Conservation (phyloP, 1,140 invertebrate species). For the Danaus plexippus region DNA sequence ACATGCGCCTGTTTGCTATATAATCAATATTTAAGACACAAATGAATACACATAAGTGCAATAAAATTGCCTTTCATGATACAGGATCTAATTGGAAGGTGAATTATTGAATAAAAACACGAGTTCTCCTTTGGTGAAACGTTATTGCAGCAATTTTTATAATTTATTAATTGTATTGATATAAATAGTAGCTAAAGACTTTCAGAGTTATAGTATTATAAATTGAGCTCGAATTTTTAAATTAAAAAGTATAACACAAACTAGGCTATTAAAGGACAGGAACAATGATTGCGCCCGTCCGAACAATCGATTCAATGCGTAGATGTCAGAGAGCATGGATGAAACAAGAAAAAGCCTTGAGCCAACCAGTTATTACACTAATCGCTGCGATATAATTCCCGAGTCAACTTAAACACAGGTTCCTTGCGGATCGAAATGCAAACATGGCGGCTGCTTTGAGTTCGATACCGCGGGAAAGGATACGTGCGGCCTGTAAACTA, state of each 20-base stretch:
- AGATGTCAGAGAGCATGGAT: conserved; percentile 44
- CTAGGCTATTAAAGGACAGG: conserved; percentile 7
- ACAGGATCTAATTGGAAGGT: too few relatives aligned
- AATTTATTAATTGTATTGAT: not conserved
- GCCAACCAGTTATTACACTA: conserved; percentile 70
- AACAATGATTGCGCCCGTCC: conserved; percentile 18
- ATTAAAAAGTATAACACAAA: too few relatives aligned
- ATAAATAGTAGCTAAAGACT: too few relatives aligned
- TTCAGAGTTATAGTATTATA: too few relatives aligned
- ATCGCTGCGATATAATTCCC: conserved; percentile 70
- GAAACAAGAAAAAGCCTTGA: conserved; percentile 59
- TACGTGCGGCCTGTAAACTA: conserved; percentile 25
- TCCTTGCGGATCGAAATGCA: conserved; percentile 66
- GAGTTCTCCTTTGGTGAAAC: too few relatives aligned
- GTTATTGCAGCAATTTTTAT: not conserved
- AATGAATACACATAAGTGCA: conserved; percentile 38
- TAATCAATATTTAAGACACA: conserved; percentile 65
- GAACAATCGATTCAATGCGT: conserved; percentile 53
- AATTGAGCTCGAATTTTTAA: too few relatives aligned
- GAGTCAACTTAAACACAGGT: conserved; percentile 70
- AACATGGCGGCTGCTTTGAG: conserved; percentile 69
- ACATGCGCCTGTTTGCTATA: conserved; percentile 60
- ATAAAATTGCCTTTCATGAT: conserved; percentile 2
- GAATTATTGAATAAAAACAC: too few relatives aligned
- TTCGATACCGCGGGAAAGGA: conserved; percentile 33